phyloP scores from a whole-genome alignment of 2,113 vertebrate species.

The Aramus guarauna region DNA sequence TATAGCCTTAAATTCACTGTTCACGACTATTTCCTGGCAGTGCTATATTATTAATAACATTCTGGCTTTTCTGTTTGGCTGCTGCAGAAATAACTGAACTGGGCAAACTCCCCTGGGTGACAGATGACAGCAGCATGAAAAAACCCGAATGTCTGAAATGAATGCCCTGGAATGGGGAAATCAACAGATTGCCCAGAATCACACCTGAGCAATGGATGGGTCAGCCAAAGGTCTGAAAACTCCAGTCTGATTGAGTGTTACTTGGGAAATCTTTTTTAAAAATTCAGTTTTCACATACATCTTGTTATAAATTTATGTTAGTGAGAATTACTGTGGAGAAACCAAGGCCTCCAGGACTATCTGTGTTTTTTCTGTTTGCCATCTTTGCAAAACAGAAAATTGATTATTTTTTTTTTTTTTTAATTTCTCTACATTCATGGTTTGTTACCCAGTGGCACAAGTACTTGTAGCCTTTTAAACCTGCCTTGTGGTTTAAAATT shows the following conservation, averaged over 20 bases:
- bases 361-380: neutral
- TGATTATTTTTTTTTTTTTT: neutral
- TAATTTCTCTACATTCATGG: neutral
- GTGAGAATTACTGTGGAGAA: neutral
- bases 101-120: neutral
- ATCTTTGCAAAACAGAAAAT: neutral
- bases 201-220: neutral
- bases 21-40: neutral
- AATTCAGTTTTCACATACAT: neutral
- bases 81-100: neutral
- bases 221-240: neutral
- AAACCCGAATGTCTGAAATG: neutral
- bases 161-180: neutral
- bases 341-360: neutral
- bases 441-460: neutral
- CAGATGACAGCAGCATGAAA: neutral
- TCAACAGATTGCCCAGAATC: neutral
- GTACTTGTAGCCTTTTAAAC: neutral
- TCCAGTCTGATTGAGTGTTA: neutral
- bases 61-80: neutral
- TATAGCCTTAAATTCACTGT: neutral
- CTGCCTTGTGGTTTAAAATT: neutral
- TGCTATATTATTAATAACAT: neutral
- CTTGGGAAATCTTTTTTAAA: neutral
- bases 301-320: neutral